phyloP scores from a whole-genome alignment of 2,113 vertebrate species.

The Coreoperca whiteheadi region DNA sequence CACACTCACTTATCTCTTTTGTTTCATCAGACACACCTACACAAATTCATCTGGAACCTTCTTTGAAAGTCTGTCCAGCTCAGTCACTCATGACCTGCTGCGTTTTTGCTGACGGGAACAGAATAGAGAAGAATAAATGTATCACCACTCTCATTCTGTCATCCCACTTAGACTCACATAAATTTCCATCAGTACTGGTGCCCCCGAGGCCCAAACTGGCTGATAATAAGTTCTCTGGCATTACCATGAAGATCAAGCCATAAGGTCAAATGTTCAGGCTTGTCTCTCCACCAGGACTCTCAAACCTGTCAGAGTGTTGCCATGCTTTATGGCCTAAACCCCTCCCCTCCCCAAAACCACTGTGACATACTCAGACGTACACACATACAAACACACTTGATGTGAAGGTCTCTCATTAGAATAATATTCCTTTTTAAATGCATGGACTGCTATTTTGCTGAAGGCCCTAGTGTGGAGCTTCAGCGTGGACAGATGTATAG shows the following conservation, averaged over 20 bases:
- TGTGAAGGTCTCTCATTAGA: conserved; percentile 87
- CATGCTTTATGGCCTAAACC: conserved; percentile 72
- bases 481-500: conserved; percentile 63
- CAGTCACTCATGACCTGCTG: conserved; percentile 19
- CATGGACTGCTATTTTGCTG: conserved; percentile 92
- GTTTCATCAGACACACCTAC: conserved; percentile 37
- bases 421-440: conserved; percentile 99
- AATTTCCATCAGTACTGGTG: conserved; percentile 42
- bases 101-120: conserved; percentile 44
- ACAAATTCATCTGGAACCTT: not conserved
- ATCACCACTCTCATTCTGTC: conserved; percentile 40
- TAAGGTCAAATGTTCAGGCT: conserved; percentile 72
- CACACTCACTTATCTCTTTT: conserved; percentile 3
- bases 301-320: conserved; percentile 69
- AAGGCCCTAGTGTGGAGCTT: conserved; percentile 77
- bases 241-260: conserved; percentile 66
- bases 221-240: conserved; percentile 71
- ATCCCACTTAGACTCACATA: conserved; percentile 50
- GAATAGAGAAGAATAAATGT: conserved; percentile 45
- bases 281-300: conserved; percentile 64
- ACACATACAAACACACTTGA: conserved; percentile 39
- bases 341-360: conserved; percentile 37
- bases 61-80: conserved; percentile 15
- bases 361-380: conserved; percentile 34
- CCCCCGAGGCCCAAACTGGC: conserved; percentile 50